Percentiles rank a stretch among this genome's conserved stretches.
phyloP scores from a whole-genome alignment of 64 coral and sea anemone genomes.

The Porites australiensis region DNA sequence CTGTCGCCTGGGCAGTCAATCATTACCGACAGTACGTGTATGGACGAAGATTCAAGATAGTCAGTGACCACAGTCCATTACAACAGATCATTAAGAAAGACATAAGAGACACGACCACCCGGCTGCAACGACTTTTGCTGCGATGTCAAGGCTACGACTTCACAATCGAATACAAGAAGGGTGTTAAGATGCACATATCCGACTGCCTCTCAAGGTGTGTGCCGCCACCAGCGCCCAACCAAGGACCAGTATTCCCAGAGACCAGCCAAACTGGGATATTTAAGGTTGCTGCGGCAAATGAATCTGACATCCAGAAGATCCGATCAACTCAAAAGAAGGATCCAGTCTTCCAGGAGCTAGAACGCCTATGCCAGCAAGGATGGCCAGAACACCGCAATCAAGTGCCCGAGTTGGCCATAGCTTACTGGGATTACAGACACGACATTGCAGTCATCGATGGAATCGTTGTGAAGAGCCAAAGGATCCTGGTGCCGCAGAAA shows the following conservation, averaged over 20 bases:
- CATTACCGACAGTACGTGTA: slow-evolving; percentile 88
- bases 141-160: slow-evolving; percentile 15
- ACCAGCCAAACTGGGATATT: not conserved
- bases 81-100: too few relatives aligned
- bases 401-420: slow-evolving; percentile 84
- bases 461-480: slow-evolving; percentile 88
- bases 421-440: slow-evolving; percentile 90
- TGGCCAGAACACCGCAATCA: slow-evolving; percentile 90
- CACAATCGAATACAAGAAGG: slow-evolving; percentile 75
- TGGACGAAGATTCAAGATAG: slow-evolving; percentile 83
- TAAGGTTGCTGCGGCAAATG: slow-evolving; percentile 82
- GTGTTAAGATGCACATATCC: slow-evolving; percentile 83
- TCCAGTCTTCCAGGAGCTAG: slow-evolving; percentile 92
- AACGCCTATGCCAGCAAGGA: slow-evolving; percentile 68
- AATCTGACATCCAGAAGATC: slow-evolving; percentile 89
- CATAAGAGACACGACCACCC: too few relatives aligned
- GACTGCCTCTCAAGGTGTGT: slow-evolving; percentile 90
- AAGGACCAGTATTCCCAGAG: slow-evolving; percentile 54
- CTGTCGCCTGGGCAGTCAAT: slow-evolving; percentile 84
- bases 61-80: too few relatives aligned
- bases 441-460: slow-evolving; percentile 86
- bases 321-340: slow-evolving; percentile 85
- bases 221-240: slow-evolving; percentile 84
- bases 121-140: slow-evolving; percentile 20
- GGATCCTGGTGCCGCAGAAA: slow-evolving; percentile 85